Conservation (phyloP, 2,888 invertebrate genomes). For the Ceriagrion tenellum region DNA sequence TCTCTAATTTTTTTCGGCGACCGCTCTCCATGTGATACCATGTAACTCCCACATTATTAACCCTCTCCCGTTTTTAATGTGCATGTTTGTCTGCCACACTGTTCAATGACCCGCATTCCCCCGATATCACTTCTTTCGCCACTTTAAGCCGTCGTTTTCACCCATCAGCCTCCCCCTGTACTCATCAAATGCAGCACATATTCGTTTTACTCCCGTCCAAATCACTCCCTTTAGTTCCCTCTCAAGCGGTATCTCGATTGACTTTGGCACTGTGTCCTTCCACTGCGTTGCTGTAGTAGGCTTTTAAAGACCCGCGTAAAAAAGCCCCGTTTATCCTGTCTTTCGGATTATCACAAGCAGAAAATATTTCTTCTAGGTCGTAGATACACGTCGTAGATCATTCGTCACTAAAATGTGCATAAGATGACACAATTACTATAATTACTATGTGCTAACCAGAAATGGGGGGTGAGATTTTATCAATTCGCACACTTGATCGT, state of each 20-base stretch:
- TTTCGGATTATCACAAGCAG: too few species aligned
- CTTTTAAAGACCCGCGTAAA: too few species aligned
- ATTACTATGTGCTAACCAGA: too few species aligned
- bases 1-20: not conserved
- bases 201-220: not conserved
- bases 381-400: too few species aligned
- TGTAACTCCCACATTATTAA: not conserved
- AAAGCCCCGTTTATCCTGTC: too few species aligned
- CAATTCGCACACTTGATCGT: too few species aligned
- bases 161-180: not conserved
- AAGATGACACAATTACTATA: too few species aligned
- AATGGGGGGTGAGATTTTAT: too few species aligned
- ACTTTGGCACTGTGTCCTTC: not conserved
- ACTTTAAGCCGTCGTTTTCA: not conserved
- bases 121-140: not conserved
- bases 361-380: too few species aligned
- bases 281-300: not conserved
- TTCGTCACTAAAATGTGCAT: too few species aligned
- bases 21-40: not conserved
- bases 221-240: not conserved
- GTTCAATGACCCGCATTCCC: not conserved
- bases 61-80: not conserved
- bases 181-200: not conserved
- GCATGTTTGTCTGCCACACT: not conserved
- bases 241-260: not conserved